Percentiles rank a stretch among this genome's conserved stretches.
Evolutionary conservation across 2,113 vertebrate genomes (phyloP).

Genomic region (Takifugu flavidus): DNA sequence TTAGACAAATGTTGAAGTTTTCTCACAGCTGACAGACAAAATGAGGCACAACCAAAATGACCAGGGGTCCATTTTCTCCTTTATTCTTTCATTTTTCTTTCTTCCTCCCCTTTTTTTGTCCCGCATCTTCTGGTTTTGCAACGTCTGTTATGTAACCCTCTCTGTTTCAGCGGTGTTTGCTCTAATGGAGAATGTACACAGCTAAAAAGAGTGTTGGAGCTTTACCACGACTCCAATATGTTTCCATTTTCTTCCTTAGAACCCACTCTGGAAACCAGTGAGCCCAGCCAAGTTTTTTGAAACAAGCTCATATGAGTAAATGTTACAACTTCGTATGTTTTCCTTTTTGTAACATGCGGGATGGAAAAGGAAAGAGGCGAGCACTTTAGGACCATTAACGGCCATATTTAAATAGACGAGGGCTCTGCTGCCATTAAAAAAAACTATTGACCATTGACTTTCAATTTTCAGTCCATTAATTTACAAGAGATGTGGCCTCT

Average conservation of each 20-base stretch:
- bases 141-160: conserved; percentile 52
- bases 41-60: background rate
- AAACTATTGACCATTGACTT: background rate
- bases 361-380: conserved; percentile 50
- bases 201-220: conserved; percentile 56
- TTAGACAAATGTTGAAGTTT: conserved; percentile 7
- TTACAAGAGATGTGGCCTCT: background rate
- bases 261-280: conserved; percentile 64
- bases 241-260: conserved; percentile 69
- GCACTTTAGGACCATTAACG: conserved; percentile 28
- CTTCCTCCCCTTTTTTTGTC: conserved; percentile 31
- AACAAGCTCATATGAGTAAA: conserved; percentile 57
- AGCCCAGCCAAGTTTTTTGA: conserved; percentile 60
- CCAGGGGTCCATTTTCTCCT: background rate
- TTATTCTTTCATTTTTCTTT: background rate
- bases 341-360: conserved; percentile 37
- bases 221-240: conserved; percentile 55
- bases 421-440: conserved; percentile 17
- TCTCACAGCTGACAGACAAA: conserved; percentile 12
- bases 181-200: conserved; percentile 66
- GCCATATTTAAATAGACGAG: conserved; percentile 43
- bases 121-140: conserved; percentile 35
- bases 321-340: conserved; percentile 57
- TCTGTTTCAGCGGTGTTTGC: conserved; percentile 58
- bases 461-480: background rate